Percentiles rank a stretch among this genome's conserved stretches.
Conservation (phyloP, 2,888 invertebrate genomes). For the Stenoptilia bipunctidactyla region DNA sequence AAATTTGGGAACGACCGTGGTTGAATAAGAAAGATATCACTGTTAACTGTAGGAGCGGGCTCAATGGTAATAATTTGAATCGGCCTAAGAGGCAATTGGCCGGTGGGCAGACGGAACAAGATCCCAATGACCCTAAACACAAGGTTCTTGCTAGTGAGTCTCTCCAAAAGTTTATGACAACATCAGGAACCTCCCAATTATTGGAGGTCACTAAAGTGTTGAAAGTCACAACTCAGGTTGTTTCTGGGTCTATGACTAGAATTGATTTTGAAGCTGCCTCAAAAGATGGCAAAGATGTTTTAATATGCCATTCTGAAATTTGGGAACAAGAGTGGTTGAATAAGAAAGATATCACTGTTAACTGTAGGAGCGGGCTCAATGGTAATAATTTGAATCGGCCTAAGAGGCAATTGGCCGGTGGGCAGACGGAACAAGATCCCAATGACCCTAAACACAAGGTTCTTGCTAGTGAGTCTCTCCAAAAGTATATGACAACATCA, state of each 20-base stretch:
- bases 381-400: slow-evolving; percentile 2
- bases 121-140: slow-evolving; percentile 21
- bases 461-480: slow-evolving; percentile 21
- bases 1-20: slow-evolving; percentile 22
- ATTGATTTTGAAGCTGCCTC: slow-evolving; percentile 17
- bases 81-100: slow-evolving; percentile 9
- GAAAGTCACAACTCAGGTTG: slow-evolving; percentile 21
- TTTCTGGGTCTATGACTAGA: slow-evolving; percentile 19
- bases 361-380: slow-evolving; percentile 13
- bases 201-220: slow-evolving; percentile 15
- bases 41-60: slow-evolving; percentile 15
- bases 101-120: slow-evolving; percentile 8
- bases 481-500: slow-evolving; percentile 13
- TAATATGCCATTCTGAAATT: slow-evolving; percentile 49
- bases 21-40: slow-evolving; percentile 16
- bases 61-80: neutral
- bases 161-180: slow-evolving; percentile 18
- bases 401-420: slow-evolving; percentile 16
- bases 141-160: slow-evolving; percentile 21
- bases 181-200: slow-evolving; percentile 8
- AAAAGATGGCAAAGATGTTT: neutral
- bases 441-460: slow-evolving; percentile 15
- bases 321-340: slow-evolving; percentile 72
- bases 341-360: slow-evolving; percentile 30
- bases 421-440: slow-evolving; percentile 12